phyloP scores from a whole-genome alignment of 2,113 vertebrate species.

The Petroica traversi region DNA sequence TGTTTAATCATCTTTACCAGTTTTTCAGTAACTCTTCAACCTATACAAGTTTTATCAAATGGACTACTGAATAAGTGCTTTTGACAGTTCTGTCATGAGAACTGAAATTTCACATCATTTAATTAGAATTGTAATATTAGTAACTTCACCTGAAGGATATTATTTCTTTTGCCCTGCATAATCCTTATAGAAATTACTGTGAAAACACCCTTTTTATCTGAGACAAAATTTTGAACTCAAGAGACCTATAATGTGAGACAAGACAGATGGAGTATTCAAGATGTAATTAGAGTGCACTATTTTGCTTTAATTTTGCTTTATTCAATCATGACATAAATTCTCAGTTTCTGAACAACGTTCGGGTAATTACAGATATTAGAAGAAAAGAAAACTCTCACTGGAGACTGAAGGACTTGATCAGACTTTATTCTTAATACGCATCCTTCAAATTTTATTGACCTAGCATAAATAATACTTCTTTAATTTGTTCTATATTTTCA shows the following conservation, averaged over 20 bases:
- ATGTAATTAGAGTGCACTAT: background rate
- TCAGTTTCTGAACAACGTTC: background rate
- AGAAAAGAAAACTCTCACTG: background rate
- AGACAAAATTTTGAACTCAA: background rate
- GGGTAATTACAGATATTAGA: background rate
- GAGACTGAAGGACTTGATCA: background rate
- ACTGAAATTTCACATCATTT: background rate
- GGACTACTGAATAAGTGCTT: background rate
- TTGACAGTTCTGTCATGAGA: background rate
- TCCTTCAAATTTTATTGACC: background rate
- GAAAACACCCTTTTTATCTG: background rate
- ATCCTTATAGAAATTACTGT: background rate
- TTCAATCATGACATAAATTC: background rate
- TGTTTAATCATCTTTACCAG: background rate
- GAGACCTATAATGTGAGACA: background rate
- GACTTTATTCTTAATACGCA: background rate
- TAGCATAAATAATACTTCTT: background rate
- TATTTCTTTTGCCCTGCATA: background rate
- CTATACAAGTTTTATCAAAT: background rate
- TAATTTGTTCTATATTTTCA: background rate
- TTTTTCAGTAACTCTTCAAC: background rate
- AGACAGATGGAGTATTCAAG: background rate
- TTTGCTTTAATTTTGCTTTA: background rate
- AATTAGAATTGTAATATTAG: background rate
- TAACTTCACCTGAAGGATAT: background rate